Evolutionary conservation across 2,113 vertebrate genomes (phyloP).

Genomic region (Upupa epops): DNA sequence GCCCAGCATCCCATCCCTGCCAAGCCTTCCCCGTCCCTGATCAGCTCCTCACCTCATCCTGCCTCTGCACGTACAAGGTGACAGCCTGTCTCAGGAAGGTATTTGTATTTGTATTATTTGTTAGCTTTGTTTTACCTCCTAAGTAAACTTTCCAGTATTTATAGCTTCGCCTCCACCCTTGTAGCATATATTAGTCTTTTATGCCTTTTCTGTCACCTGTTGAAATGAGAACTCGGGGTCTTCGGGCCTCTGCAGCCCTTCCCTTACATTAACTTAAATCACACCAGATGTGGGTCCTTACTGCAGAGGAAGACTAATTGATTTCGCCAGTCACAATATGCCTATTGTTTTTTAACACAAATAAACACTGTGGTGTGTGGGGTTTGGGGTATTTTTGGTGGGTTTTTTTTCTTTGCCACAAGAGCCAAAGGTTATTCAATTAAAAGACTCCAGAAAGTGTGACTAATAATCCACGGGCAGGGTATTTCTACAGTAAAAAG

Average conservation of each 20-base stretch:
- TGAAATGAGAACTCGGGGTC: slow-evolving; percentile 80
- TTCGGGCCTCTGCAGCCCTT: slow-evolving; percentile 67
- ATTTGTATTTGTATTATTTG: slow-evolving; percentile 68
- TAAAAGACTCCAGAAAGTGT: slow-evolving; percentile 75
- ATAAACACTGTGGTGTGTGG: slow-evolving; percentile 74
- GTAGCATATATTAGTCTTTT: slow-evolving; percentile 78
- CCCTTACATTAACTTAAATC: slow-evolving; percentile 82
- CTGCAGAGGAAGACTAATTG: slow-evolving; percentile 86
- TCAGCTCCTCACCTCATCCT: not conserved
- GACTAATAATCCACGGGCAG: slow-evolving; percentile 71
- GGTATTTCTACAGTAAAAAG: slow-evolving; percentile 52
- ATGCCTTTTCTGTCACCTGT: slow-evolving; percentile 86
- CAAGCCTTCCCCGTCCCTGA: not conserved
- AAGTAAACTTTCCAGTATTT: slow-evolving; percentile 69
- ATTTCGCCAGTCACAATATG: slow-evolving; percentile 84
- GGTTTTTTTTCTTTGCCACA: slow-evolving; percentile 33
- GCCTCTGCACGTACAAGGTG: slow-evolving; percentile 2
- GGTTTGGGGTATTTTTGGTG: not conserved
- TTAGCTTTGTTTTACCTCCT: slow-evolving; percentile 66
- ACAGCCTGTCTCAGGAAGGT: slow-evolving; percentile 48
- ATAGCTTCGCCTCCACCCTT: slow-evolving; percentile 63
- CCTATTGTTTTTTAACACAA: slow-evolving; percentile 83
- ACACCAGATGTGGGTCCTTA: slow-evolving; percentile 89
- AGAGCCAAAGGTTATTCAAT: slow-evolving; percentile 78
- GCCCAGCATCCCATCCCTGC: not conserved